Base-by-base conservation (phyloP, 2,797 vertebrate species). In the Sitta carolinensis region DNA sequence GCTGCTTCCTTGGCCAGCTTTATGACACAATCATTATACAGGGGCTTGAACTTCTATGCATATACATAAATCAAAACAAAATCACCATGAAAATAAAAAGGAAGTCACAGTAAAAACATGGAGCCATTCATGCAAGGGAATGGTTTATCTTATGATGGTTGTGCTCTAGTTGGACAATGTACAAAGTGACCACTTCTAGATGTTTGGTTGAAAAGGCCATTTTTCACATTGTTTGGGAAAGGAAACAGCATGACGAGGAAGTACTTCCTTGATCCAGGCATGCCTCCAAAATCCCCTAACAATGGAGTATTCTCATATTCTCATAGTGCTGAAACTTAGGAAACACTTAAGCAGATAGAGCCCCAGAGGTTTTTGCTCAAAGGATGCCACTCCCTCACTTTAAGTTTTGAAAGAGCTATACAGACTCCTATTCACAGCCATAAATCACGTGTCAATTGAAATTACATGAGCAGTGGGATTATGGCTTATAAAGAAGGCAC, bases 161-260 rank as follows among this genome's bases (percentile, higher is more conserved):
- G 89, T 81, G 84, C 90, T 97, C 77, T 76, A 92, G 86, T 42
- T 89, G 86, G 91, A 98, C 97, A 97, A 97, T 96, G 94, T 94
- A 58, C 94, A 96, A 93, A 97, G 95, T 92, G 91, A 95, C 91
- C 93, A 93, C 59, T 83, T 95, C 95, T 90, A 93, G 91, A 96
- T 74, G 92, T 90, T 97, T 89, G 73, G 45, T 58, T 97, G 94
- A 94, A 97, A 96, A 92, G 93, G 42, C 89, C 94, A 95, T 96
- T 96, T 95, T 96, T 97, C 95, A 96, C 94, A 97, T 98, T 98
- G 97, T 98, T 97, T 96, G 95, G 95, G 94, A 98, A 97, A 98
- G 98, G 98, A 98, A 98, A 97, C 96, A 95, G 95, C 95, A 93
- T 96, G 97, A 94, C 68, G 94, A 97, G 97, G 97, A 97, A 97